These are phyloP conservation scores for Trematomus loennbergii DNA, from an alignment of 2,113 vertebrate species.

Conservation along the genomic window DNA sequence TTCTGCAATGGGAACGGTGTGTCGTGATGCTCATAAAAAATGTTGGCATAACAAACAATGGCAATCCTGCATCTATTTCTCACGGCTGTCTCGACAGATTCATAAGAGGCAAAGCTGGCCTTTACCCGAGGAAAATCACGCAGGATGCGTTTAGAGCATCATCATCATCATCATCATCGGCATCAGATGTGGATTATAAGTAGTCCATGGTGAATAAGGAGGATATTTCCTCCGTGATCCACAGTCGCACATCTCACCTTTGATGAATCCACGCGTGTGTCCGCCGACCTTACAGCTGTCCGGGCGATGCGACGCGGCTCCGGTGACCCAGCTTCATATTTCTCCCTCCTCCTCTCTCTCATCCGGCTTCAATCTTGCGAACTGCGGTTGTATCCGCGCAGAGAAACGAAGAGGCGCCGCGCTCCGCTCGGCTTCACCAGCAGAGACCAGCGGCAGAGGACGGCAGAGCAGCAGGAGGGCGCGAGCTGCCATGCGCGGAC, in stretches of 20 bases:
- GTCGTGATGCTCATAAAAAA: slow-evolving; percentile 63
- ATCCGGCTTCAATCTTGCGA: slow-evolving; percentile 62
- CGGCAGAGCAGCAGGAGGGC: slow-evolving; percentile 64
- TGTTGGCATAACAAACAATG: slow-evolving; percentile 29
- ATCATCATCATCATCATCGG: slow-evolving; percentile 55
- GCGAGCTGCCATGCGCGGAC: slow-evolving; percentile 73
- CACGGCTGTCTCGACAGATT: slow-evolving; percentile 18
- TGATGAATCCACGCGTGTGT: slow-evolving; percentile 60
- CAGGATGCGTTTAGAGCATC: slow-evolving; percentile 79
- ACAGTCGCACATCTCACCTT: slow-evolving; percentile 65
- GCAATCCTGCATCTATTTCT: slow-evolving; percentile 34
- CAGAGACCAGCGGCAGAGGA: slow-evolving; percentile 74
- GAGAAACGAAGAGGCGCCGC: slow-evolving; percentile 46
- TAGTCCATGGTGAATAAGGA: slow-evolving; percentile 59
- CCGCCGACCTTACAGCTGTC: slow-evolving; percentile 68
- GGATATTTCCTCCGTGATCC: slow-evolving; percentile 56
- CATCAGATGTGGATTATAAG: slow-evolving; percentile 71
- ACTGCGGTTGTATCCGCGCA: slow-evolving; percentile 68
- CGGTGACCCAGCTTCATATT: slow-evolving; percentile 58
- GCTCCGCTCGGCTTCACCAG: slow-evolving; percentile 72
- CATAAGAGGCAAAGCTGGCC: slow-evolving; percentile 49
- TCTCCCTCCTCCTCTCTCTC: slow-evolving; percentile 57
- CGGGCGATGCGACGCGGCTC: slow-evolving; percentile 43
- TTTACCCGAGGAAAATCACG: slow-evolving; percentile 77
- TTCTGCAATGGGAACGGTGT: slow-evolving; percentile 54